phyloP scores from a whole-genome alignment of 64 coral and sea anemone species.

The Astreopora myriophthalma region DNA sequence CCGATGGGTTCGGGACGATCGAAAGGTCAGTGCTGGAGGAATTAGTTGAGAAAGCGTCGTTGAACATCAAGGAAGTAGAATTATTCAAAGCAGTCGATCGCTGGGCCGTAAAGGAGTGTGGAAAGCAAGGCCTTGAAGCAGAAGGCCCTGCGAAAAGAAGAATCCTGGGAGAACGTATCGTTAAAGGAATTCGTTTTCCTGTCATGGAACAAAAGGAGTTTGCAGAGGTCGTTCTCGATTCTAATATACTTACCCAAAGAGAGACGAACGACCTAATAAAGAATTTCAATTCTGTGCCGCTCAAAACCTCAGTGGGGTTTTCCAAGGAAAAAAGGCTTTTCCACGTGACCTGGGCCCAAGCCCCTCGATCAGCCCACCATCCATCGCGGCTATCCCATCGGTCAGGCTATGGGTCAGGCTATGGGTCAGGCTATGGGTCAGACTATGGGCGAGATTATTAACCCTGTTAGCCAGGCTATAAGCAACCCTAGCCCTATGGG shows the following conservation, averaged over 20 bases:
- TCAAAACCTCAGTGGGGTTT: background rate
- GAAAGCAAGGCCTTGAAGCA: background rate
- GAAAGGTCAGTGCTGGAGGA: background rate
- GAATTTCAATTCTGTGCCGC: conserved; percentile 17
- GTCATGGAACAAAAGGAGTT: conserved; percentile 30
- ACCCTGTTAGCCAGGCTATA: too few species aligned
- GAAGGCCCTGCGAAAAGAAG: conserved; percentile 8
- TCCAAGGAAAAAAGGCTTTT: background rate
- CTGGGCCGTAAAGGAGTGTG: background rate
- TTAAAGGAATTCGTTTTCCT: conserved; percentile 12
- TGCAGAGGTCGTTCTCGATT: background rate
- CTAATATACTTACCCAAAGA: background rate
- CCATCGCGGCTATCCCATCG: too few species aligned
- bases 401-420: too few species aligned
- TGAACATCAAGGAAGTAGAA: conserved; percentile 22
- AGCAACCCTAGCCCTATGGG: too few species aligned
- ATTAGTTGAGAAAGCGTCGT: conserved; percentile 10
- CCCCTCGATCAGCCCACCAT: too few species aligned
- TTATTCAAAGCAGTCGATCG: conserved; percentile 26
- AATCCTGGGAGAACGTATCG: conserved; percentile 12
- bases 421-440: too few species aligned
- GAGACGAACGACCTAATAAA: background rate
- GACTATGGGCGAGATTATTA: too few species aligned
- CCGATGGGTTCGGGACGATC: conserved; percentile 25
- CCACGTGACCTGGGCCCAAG: too few species aligned